Conservation (phyloP, 2,113 vertebrate genomes). For the Odontophorus gujanensis region DNA sequence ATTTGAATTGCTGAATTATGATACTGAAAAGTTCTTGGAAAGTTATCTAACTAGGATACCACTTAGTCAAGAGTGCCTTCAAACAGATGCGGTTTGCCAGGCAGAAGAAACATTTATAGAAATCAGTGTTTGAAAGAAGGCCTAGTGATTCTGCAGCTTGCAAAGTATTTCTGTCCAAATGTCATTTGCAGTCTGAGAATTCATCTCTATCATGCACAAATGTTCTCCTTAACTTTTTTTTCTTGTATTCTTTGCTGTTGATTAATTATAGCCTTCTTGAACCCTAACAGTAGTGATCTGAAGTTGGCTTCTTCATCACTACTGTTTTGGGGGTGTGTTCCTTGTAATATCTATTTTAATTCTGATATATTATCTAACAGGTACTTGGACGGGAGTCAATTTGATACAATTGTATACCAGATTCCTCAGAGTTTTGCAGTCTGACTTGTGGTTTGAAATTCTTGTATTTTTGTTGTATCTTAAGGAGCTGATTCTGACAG, state of each 20-base stretch:
- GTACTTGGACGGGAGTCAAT: background rate
- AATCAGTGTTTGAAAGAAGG: background rate
- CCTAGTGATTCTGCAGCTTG: conserved; percentile 16
- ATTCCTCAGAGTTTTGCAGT: background rate
- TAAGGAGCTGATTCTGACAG: background rate
- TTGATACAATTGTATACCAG: background rate
- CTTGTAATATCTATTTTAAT: background rate
- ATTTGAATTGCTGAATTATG: background rate
- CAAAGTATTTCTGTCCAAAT: conserved; percentile 12
- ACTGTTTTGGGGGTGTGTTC: background rate
- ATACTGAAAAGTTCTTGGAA: conserved; percentile 28
- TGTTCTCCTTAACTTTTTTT: conserved; percentile 6
- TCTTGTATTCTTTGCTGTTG: background rate
- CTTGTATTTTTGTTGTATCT: background rate
- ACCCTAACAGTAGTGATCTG: background rate
- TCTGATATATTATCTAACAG: background rate
- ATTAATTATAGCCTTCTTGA: background rate
- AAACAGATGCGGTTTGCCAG: conserved; percentile 50
- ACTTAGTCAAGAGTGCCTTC: conserved; percentile 29
- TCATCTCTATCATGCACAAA: background rate
- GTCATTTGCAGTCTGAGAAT: background rate
- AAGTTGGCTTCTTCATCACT: background rate
- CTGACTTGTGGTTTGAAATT: background rate
- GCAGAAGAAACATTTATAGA: conserved; percentile 33
- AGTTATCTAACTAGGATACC: conserved; percentile 29